A percentile compares a stretch with the other conserved stretches of the same genome.
phyloP scores from a whole-genome alignment of 2,888 invertebrate species.

The Leptopterna dolabrata region DNA sequence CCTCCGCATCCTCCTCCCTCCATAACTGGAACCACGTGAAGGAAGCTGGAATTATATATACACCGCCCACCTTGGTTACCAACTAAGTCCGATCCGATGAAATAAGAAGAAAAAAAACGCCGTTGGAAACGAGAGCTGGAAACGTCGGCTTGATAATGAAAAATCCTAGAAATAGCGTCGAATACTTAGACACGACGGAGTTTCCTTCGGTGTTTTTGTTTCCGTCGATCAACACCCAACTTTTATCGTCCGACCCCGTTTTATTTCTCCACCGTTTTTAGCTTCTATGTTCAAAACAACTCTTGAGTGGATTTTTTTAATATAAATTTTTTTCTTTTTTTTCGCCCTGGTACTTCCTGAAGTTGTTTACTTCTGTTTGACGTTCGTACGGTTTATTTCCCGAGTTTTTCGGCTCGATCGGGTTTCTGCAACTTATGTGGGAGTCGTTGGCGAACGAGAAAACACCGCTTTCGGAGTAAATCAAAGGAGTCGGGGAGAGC shows the following conservation, averaged over 20 bases:
- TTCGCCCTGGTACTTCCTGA: neutral
- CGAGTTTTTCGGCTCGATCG: neutral
- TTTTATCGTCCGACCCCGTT: neutral
- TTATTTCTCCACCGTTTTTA: neutral
- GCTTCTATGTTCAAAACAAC: neutral
- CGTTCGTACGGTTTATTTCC: neutral
- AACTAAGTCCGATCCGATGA: neutral
- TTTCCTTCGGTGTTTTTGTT: neutral
- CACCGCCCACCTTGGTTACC: neutral
- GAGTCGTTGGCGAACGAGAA: no score
- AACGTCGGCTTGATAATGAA: neutral
- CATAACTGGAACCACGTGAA: slow-evolving; percentile 31
- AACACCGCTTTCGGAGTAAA: no score
- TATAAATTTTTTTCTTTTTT: no score
- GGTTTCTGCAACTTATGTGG: no score
- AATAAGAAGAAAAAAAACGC: neutral
- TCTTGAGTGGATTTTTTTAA: neutral
- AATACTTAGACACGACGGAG: neutral
- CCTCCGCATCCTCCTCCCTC: neutral
- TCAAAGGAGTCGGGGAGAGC: no score
- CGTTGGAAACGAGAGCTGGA: neutral
- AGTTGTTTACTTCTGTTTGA: neutral
- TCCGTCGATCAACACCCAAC: slow-evolving; percentile 7
- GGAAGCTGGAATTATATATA: slow-evolving; percentile 35
- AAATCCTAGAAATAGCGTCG: neutral